phyloP scores from a whole-genome alignment of 2,797 vertebrate species.

The Phalloptychus januarius region DNA sequence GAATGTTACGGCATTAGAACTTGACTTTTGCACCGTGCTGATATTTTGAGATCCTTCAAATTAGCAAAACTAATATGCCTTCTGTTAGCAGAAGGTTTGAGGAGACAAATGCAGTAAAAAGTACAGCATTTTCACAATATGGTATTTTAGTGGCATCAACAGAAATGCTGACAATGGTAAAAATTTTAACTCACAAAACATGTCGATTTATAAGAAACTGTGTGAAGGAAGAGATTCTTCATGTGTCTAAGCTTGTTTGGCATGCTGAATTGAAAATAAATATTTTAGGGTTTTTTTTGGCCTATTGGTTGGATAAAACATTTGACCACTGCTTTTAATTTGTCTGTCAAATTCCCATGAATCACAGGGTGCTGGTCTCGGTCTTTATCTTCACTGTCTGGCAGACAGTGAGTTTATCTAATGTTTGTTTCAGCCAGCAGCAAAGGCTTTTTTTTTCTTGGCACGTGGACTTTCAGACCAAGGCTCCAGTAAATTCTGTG shows the following conservation, averaged over 20 bases:
- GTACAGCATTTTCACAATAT: not conserved
- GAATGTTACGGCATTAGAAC: not conserved
- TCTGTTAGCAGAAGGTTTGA: not conserved
- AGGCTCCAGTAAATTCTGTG: conserved; percentile 7
- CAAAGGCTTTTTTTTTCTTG: conserved; percentile 3
- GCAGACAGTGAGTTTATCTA: conserved; percentile 5
- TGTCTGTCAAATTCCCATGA: conserved; percentile 1
- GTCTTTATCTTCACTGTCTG: conserved; percentile 6
- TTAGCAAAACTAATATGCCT: not conserved
- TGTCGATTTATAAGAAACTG: not conserved
- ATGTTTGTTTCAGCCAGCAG: conserved; percentile 4
- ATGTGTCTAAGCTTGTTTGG: not conserved
- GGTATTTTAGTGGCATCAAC: not conserved
- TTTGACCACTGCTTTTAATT: conserved; percentile 3
- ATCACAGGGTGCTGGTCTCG: not conserved
- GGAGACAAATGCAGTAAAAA: not conserved
- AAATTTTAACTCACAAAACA: not conserved
- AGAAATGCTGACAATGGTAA: not conserved
- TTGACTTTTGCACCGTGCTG: not conserved
- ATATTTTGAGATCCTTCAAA: not conserved
- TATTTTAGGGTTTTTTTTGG: conserved; percentile 1
- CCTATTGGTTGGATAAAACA: not conserved
- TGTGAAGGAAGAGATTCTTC: not conserved
- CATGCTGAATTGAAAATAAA: not conserved
- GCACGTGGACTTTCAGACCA: not conserved